Evolutionary conservation across 2,888 invertebrate genomes (phyloP), one percentile per base, ranked within the genome.

Genomic region (Philonicus albiceps): DNA sequence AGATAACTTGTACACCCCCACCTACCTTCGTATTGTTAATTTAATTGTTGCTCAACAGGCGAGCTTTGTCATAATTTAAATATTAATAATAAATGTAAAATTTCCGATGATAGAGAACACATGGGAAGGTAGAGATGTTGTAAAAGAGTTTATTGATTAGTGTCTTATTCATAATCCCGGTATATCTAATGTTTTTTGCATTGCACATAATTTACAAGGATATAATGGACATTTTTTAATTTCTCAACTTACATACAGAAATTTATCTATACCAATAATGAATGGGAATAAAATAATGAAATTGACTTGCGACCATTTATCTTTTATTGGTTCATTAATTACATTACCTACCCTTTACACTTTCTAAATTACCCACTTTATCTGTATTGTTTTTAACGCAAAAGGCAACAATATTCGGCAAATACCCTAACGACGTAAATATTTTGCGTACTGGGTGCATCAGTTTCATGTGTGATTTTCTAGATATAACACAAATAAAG

Each of bases 221-320:
- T 74, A 55, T 72, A 72, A 86, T 37, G 78, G 86, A 11, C 78
- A 78, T n/a, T 86, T 86, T 40, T 27, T 86, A n/a, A 86, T 86
- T 76, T 86, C 86, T 53, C 55, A 86, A 27, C 64, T 75, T n/a
- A 7, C 55, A 22, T 55, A 30, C 2, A 75, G 53, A 86, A 34
- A 34, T 1, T 6, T 34, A 31, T 5, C 5, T 3, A 31, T 4
- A 31, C 31, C 78, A 19, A 86, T 76, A 86, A 86, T 86, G 86
- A 86, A 86, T 64, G 78, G 78, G 19, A 37, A 7, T 37, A 85
- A 85, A 85, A 7, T 75, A 64, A 85, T 73, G 75, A 85, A 85
- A 43, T 6, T 85, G 30, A 85, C 85, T 13, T 85, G 85, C 22
- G 72, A 11, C 7, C 40, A 75, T 8, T 6, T 85, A 30, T 43